Conservation (phyloP, 2,797 vertebrate genomes). For the Sylvilagus floridanus region DNA sequence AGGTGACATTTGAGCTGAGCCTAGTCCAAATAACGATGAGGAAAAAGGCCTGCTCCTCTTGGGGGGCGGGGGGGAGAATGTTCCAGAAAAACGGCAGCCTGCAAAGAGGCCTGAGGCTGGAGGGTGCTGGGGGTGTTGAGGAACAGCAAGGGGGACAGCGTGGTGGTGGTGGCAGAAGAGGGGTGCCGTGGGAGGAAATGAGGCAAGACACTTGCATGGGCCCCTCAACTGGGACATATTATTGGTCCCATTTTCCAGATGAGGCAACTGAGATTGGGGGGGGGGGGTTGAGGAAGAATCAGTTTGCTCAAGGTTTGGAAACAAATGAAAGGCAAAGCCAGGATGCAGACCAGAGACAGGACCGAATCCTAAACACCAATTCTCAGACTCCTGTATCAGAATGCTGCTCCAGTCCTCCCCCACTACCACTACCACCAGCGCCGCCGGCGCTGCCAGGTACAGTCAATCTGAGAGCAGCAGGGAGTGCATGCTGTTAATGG, state of each 20-base stretch:
- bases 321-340: neutral
- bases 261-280: neutral
- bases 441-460: neutral
- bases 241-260: neutral
- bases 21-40: slow-evolving; percentile 25
- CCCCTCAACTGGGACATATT: neutral
- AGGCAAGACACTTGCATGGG: slow-evolving; percentile 66
- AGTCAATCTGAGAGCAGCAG: neutral
- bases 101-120: neutral
- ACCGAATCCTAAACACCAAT: accelerated
- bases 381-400: neutral
- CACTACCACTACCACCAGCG: neutral
- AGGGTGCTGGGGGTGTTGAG: neutral
- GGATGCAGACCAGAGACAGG: neutral
- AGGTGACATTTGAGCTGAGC: slow-evolving; percentile 65
- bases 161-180: neutral
- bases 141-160: slow-evolving; percentile 20
- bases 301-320: slow-evolving; percentile 17
- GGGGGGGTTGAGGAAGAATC: neutral
- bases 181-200: neutral
- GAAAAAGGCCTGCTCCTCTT: neutral
- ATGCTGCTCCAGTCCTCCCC: neutral
- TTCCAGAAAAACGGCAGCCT: neutral
- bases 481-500: neutral
- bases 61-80: neutral